Percentiles rank a stretch among this genome's conserved stretches.
phyloP scores from a whole-genome alignment of 2,888 invertebrate genomes.

The Xestia xanthographa region DNA sequence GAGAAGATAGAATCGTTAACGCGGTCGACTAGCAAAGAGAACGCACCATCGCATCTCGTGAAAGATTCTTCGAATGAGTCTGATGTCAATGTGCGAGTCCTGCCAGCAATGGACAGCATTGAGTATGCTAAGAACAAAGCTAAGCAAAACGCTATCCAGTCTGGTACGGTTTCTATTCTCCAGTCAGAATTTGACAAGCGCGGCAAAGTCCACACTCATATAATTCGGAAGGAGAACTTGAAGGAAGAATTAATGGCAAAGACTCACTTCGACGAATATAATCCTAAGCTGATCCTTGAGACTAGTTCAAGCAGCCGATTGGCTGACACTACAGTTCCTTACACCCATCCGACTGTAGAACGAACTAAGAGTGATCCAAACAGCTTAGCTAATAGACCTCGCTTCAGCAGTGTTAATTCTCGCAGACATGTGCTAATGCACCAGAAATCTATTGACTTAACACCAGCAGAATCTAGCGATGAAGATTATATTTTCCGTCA shows the following conservation, averaged over 20 bases:
- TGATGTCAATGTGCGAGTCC: conserved; percentile 86
- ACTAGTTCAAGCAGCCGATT: conserved; percentile 89
- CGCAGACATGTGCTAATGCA: conserved; percentile 95
- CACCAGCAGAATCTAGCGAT: conserved; percentile 96
- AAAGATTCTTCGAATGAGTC: conserved; percentile 90
- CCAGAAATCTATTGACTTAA: conserved; percentile 96
- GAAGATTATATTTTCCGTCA: conserved; percentile 95
- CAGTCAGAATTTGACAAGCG: conserved; percentile 92
- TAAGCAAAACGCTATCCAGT: conserved; percentile 74
- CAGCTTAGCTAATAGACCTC: conserved; percentile 93
- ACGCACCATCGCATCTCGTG: conserved; percentile 81
- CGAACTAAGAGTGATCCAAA: conserved; percentile 97
- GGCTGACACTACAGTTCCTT: conserved; percentile 89
- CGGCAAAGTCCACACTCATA: conserved; percentile 83
- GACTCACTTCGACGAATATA: conserved; percentile 93
- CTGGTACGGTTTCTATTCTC: conserved; percentile 89
- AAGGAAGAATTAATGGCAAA: conserved; percentile 92
- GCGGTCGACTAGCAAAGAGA: conserved; percentile 88
- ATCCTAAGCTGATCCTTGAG: conserved; percentile 92
- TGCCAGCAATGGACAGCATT: conserved; percentile 90
- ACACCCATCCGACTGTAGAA: conserved; percentile 94
- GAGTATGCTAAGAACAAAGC: conserved; percentile 91
- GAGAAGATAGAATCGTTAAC: conserved; percentile 94
- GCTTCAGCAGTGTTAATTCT: conserved; percentile 93
- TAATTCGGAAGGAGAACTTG: conserved; percentile 89